Percentiles rank a stretch among this genome's conserved stretches.
Conservation (phyloP, 1,140 invertebrate genomes). For the Macrobrachium rosenbergii region DNA sequence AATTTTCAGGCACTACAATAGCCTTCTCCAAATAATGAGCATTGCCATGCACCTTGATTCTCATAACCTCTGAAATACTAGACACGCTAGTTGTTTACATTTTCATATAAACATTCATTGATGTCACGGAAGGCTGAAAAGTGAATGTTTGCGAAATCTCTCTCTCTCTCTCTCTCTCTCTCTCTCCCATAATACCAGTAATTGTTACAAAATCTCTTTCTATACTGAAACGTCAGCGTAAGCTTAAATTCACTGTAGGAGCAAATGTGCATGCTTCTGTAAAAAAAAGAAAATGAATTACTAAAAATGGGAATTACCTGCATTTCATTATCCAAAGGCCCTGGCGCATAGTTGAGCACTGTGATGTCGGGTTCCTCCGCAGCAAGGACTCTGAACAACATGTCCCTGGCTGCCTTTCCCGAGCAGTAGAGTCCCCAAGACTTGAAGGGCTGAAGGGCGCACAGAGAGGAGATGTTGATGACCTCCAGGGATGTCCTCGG, state of each 20-base stretch:
- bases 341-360: slow-evolving; percentile 93
- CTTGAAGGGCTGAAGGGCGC: slow-evolving; percentile 82
- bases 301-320: slow-evolving; percentile 71
- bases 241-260: too few relatives aligned
- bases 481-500: slow-evolving; percentile 74
- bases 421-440: slow-evolving; percentile 85
- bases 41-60: too few relatives aligned
- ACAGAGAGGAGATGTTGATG: slow-evolving; percentile 91
- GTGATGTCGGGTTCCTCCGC: slow-evolving; percentile 82
- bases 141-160: too few relatives aligned
- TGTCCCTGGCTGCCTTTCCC: slow-evolving; percentile 92
- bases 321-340: slow-evolving; percentile 94
- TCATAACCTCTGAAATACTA: too few relatives aligned
- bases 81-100: too few relatives aligned
- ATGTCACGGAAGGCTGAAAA: too few relatives aligned
- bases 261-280: too few relatives aligned
- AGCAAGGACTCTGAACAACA: slow-evolving; percentile 88
- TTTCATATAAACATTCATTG: too few relatives aligned
- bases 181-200: too few relatives aligned
- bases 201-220: background rate
- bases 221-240: background rate
- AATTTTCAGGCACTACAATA: too few relatives aligned
- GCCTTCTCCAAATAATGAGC: too few relatives aligned
- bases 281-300: background rate
- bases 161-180: too few relatives aligned